Base-by-base conservation (phyloP, 1,140 invertebrate genomes). In the Metaphire vulgaris region DNA sequence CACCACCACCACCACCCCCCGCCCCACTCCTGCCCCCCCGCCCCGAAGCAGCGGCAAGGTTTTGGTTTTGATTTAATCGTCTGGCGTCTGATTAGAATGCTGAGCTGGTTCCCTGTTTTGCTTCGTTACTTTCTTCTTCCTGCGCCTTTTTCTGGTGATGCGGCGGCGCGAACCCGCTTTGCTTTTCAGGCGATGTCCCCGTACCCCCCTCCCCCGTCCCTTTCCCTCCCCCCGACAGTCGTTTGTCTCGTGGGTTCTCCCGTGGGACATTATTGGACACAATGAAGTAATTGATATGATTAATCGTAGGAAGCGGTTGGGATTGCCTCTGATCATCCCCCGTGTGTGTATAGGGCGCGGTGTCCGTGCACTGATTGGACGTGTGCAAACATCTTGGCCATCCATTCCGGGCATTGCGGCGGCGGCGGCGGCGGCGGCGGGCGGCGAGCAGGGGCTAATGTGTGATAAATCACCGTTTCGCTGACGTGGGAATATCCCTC, bases 201-300 rank as follows among this genome's bases (percentile, higher is more conserved):
- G 6, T 56, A 6, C 21, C 41, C 41, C 6, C 41, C 6, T 56
- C 21, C 21, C 6, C 21, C 41, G 41, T 12, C 21, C 6, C 6
- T 56, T 56, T 56, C 41, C 41, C 41, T 21, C 21, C 41, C 41
- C n/a, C n/a, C n/a, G n/a, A n/a, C n/a, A 56, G 6, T 12, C 41
- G 41, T 56, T 56, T 56, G 41, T 21, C 41, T 56, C 21, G 41
- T 56, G 41, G 41, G 41, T 56, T 21, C 41, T 21, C 41, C 6
- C 21, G 6, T 56, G 41, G 6, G 41, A 56, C 41, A 56, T 56
- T 56, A 56, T 56, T 56, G 41, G 41, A 56, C 41, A 56, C 41
- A 56, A 56, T 56, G 41, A 56, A 56, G 41, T 56, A 56, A 56
- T 56, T 56, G 41, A 56, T 56, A 56, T 56, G 41, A 56, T 56